Evolutionary conservation across 1,140 invertebrate genomes (phyloP).

Genomic region (Caenorhabditis elegans): WBcel235 BX284606.5:3673001-3673500

Average conservation of each 20-base stretch:
- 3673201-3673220: too few relatives aligned
- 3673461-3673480: slow-evolving; percentile 22
- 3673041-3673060: too few relatives aligned
- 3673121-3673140: too few relatives aligned
- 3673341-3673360: slow-evolving; percentile 25
- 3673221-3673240: too few relatives aligned
- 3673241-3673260: neutral
- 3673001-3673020: too few relatives aligned
- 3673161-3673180: too few relatives aligned
- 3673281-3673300: neutral
- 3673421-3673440: neutral
- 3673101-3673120: too few relatives aligned
- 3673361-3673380: slow-evolving; percentile 18
- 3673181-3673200: too few relatives aligned
- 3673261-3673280: slow-evolving; percentile 5
- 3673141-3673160: too few relatives aligned
- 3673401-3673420: slow-evolving; percentile 5
- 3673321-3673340: slow-evolving; percentile 8
- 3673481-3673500: neutral
- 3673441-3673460: slow-evolving; percentile 15
- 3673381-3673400: slow-evolving; percentile 18
- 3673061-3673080: too few relatives aligned
- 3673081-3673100: too few relatives aligned
- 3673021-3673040: too few relatives aligned
- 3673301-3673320: neutral